Conservation (phyloP, 2,113 vertebrate species). For the Cebidichthys violaceus region DNA sequence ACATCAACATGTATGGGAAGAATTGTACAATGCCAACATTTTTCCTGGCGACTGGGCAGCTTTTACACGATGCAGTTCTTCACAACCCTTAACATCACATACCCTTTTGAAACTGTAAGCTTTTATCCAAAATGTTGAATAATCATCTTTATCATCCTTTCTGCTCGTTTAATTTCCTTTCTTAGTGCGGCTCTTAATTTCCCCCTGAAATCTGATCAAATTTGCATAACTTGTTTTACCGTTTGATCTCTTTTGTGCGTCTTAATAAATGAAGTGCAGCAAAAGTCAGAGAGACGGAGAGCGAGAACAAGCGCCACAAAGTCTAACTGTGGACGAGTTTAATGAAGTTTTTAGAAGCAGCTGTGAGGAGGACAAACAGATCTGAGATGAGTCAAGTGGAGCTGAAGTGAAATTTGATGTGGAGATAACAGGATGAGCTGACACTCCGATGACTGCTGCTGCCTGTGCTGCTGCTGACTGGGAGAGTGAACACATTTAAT, state of each 20-base stretch:
- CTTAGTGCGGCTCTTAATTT: not conserved
- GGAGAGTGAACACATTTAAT: conserved; percentile 68
- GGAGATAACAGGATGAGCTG: conserved; percentile 64
- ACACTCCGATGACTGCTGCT: conserved; percentile 22
- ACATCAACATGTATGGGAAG: not conserved
- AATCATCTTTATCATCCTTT: not conserved
- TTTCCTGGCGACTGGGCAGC: not conserved
- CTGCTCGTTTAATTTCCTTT: not conserved
- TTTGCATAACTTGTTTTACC: not conserved
- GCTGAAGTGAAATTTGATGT: conserved; percentile 64
- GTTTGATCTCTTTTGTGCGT: not conserved
- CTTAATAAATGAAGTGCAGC: not conserved
- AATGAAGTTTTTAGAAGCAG: conserved; percentile 51
- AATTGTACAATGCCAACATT: not conserved
- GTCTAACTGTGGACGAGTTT: conserved; percentile 5
- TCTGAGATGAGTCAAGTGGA: conserved; percentile 57
- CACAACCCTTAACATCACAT: conserved; percentile 1
- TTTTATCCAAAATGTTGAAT: not conserved
- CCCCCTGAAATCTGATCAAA: not conserved
- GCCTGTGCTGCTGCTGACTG: conserved; percentile 32
- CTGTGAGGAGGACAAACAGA: conserved; percentile 33
- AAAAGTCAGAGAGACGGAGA: conserved; percentile 6
- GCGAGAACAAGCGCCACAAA: not conserved
- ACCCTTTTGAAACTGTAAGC: not conserved
- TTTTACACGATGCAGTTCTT: not conserved